Percentiles rank a stretch among this genome's conserved stretches.
These are phyloP conservation scores for Plutella xylostella DNA, from an alignment of 2,888 invertebrate genomes.

Conservation along the genomic window DNA sequence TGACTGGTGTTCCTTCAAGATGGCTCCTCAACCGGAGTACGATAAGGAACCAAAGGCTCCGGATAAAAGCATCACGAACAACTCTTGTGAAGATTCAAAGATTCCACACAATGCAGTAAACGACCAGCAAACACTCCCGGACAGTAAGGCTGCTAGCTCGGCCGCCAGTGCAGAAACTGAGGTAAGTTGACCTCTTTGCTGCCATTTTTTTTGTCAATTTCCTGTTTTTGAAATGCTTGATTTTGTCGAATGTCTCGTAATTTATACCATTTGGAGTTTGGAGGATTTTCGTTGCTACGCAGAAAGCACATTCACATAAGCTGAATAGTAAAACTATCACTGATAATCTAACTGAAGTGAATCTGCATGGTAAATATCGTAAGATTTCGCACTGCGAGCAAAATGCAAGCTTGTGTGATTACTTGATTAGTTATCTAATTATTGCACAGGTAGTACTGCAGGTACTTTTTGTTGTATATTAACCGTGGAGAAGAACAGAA, in stretches of 20 bases:
- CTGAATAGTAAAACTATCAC: too few species aligned
- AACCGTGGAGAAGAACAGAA: too few species aligned
- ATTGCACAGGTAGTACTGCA: too few species aligned
- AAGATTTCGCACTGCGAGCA: too few species aligned
- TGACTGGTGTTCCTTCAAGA: slow-evolving; percentile 73
- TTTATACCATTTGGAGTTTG: too few species aligned
- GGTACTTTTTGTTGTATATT: too few species aligned
- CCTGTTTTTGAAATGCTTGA: background rate
- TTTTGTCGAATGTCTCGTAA: background rate
- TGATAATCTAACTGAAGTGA: too few species aligned
- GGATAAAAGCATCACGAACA: slow-evolving; percentile 70
- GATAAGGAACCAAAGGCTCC: slow-evolving; percentile 82
- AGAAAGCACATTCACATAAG: too few species aligned
- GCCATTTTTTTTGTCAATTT: slow-evolving; percentile 28
- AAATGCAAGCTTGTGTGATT: too few species aligned
- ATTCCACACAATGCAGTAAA: slow-evolving; percentile 47
- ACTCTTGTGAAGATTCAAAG: slow-evolving; percentile 59
- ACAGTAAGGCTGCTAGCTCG: slow-evolving; percentile 43
- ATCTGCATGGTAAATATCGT: too few species aligned
- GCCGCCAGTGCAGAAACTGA: slow-evolving; percentile 46
- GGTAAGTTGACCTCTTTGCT: slow-evolving; percentile 51
- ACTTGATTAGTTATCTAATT: too few species aligned
- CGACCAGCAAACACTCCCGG: slow-evolving; percentile 51
- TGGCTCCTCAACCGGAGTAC: slow-evolving; percentile 84
- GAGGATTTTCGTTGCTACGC: too few species aligned